phyloP scores from a whole-genome alignment of 2,888 invertebrate genomes.

The Melieria omissa region DNA sequence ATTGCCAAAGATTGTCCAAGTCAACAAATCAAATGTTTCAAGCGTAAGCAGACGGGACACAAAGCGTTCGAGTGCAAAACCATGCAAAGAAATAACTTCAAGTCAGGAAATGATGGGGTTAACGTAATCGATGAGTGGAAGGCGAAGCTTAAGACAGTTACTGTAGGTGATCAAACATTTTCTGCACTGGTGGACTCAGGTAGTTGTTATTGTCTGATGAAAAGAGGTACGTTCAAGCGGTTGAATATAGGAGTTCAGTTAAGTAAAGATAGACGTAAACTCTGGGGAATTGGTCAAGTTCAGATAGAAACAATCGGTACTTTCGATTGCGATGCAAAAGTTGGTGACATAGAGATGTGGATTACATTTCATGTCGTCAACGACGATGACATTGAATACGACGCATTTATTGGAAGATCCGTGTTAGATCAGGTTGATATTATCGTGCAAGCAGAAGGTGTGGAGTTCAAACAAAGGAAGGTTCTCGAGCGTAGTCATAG shows the following conservation, averaged over 20 bases:
- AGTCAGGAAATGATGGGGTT: neutral
- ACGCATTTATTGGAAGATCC: too few species aligned
- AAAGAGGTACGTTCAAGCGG: neutral
- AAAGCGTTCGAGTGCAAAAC: conserved; percentile 23
- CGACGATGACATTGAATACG: too few species aligned
- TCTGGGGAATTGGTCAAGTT: neutral
- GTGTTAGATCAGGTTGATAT: neutral
- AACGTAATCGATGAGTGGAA: too few species aligned
- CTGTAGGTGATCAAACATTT: neutral
- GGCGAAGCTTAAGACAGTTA: neutral
- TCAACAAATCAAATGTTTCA: conserved; percentile 20
- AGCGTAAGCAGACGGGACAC: conserved; percentile 22
- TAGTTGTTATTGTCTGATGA: conserved; percentile 1
- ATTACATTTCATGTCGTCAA: neutral
- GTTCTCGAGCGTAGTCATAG: neutral
- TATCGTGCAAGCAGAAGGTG: conserved; percentile 3
- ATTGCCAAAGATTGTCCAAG: conserved; percentile 13
- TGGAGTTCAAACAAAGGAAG: neutral
- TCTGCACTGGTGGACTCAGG: conserved; percentile 8
- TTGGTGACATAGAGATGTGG: neutral
- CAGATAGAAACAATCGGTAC: neutral
- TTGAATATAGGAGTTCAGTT: neutral
- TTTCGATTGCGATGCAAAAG: neutral
- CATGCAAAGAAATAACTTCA: neutral
- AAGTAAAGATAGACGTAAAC: neutral